phyloP scores from a whole-genome alignment of 1,140 invertebrate genomes.

The Vanessa atalanta region DNA sequence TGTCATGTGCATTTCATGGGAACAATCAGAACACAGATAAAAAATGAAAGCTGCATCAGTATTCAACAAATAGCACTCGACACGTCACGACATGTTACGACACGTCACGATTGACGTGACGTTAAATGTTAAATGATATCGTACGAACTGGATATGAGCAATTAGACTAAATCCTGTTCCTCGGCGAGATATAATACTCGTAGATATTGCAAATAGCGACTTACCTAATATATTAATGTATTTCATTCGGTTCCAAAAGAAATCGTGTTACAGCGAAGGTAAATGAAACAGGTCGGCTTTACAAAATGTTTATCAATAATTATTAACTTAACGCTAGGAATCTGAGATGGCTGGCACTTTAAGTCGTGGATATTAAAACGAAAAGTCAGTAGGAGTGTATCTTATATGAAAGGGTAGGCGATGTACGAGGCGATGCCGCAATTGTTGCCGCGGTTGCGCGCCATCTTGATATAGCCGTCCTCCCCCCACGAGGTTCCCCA shows the following conservation, averaged over 20 bases:
- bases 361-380: too few species aligned
- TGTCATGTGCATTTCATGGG: neutral
- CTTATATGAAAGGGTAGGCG: constrained; percentile 91
- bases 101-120: neutral
- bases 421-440: constrained; percentile 79
- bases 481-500: constrained; percentile 93
- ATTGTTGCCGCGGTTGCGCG: constrained; percentile 72
- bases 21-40: neutral
- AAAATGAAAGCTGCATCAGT: neutral
- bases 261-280: too few species aligned
- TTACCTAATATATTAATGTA: too few species aligned
- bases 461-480: constrained; percentile 93
- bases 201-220: neutral
- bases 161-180: neutral
- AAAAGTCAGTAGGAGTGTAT: too few species aligned
- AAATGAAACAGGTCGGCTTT: too few species aligned
- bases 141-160: constrained; percentile 27
- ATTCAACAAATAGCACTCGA: neutral
- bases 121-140: constrained; percentile 43
- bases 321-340: neutral
- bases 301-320: neutral
- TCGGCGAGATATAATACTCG: neutral
- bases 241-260: too few species aligned
- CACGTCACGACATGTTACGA: neutral
- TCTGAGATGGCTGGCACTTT: neutral